Conservation (phyloP, 2,797 vertebrate species). For the Nothura maculosa region DNA sequence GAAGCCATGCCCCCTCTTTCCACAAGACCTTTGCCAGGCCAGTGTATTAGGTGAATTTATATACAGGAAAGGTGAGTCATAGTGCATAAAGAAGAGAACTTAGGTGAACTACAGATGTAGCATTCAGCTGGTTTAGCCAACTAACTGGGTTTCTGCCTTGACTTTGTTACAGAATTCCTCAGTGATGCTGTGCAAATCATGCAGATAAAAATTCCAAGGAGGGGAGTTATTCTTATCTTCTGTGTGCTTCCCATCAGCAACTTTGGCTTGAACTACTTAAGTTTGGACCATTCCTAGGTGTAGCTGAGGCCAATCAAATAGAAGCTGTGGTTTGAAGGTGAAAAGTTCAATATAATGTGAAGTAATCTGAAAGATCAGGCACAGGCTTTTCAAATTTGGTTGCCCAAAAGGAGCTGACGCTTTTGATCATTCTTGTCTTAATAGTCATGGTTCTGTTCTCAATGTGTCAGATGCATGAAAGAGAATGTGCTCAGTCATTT, state of each 20-base stretch:
- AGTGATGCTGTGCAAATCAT: neutral
- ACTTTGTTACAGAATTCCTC: neutral
- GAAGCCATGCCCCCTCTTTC: neutral
- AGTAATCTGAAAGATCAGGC: neutral
- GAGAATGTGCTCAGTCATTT: neutral
- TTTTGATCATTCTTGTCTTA: constrained; percentile 36
- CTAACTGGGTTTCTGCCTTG: neutral
- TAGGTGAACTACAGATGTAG: neutral
- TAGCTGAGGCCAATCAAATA: neutral
- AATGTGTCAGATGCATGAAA: constrained; percentile 3
- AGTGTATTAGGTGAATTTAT: neutral
- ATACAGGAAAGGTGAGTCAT: neutral
- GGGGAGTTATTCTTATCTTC: neutral
- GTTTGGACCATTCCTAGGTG: neutral
- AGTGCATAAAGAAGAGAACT: neutral
- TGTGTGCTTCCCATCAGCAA: neutral
- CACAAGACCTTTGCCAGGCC: neutral
- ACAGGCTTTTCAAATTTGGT: neutral
- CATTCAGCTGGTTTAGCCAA: neutral
- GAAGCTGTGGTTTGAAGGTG: neutral
- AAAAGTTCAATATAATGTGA: neutral
- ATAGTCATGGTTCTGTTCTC: neutral
- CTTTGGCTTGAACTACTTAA: neutral
- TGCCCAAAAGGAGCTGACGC: constrained; percentile 11
- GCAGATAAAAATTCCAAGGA: neutral